These are phyloP conservation scores for Ceyx melanurus DNA, from an alignment of 2,113 vertebrate genomes.

Conservation along the genomic window DNA sequence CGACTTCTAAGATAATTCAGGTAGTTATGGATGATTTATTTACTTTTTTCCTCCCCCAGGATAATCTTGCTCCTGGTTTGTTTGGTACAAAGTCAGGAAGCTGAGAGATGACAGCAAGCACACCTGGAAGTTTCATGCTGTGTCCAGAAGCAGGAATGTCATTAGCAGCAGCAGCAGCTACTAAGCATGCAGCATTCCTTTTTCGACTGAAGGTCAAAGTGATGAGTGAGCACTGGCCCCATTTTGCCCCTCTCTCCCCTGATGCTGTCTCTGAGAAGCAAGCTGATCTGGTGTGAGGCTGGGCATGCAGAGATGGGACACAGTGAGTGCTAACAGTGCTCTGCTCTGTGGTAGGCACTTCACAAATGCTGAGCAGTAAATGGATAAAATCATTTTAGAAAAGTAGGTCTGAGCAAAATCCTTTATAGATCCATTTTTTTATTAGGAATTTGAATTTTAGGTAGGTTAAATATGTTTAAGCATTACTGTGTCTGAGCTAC, in stretches of 20 bases:
- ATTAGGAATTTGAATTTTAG: not conserved
- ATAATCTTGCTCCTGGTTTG: not conserved
- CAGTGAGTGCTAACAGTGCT: not conserved
- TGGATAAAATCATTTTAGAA: not conserved
- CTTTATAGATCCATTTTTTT: rapidly evolving
- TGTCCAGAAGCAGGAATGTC: not conserved
- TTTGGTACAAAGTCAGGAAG: not conserved
- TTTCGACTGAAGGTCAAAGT: too few relatives aligned
- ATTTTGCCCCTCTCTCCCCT: too few relatives aligned
- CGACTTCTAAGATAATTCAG: not conserved
- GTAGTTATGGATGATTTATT: not conserved
- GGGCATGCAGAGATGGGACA: not conserved
- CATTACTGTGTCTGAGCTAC: not conserved
- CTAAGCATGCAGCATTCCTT: not conserved
- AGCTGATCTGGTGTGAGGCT: not conserved
- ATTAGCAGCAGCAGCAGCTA: not conserved
- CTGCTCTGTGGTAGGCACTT: not conserved
- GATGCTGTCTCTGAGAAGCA: too few relatives aligned
- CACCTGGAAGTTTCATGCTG: not conserved
- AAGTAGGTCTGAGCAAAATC: not conserved
- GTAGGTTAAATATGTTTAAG: not conserved
- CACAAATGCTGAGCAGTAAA: not conserved
- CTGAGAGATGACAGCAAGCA: not conserved
- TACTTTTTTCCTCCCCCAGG: too few relatives aligned
- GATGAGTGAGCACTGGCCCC: not conserved